Conservation (phyloP, 2,888 invertebrate species). For the Morpho deidamia region DNA sequence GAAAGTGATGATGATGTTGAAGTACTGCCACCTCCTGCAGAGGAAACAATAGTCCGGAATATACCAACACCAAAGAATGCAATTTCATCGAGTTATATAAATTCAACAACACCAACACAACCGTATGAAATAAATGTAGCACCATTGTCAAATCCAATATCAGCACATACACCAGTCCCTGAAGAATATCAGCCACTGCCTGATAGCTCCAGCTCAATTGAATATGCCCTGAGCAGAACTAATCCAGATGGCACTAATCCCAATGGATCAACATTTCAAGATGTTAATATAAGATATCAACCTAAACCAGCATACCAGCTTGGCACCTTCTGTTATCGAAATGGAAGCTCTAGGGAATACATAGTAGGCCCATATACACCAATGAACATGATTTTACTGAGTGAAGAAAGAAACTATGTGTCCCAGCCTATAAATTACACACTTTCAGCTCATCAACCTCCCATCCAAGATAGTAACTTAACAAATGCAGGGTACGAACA, state of each 20-base stretch:
- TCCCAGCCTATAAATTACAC: constrained; percentile 46
- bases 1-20: constrained; percentile 81
- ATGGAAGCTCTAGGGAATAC: constrained; percentile 43
- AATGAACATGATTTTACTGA: constrained; percentile 48
- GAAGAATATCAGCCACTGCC: constrained; percentile 71
- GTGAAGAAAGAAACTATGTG: constrained; percentile 46
- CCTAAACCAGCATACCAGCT: constrained; percentile 49
- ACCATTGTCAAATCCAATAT: constrained; percentile 31
- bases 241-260: constrained; percentile 41
- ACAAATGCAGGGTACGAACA: constrained; percentile 37
- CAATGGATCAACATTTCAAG: constrained; percentile 39
- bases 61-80: constrained; percentile 39
- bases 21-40: constrained; percentile 48
- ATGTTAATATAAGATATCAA: constrained; percentile 61
- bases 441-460: constrained; percentile 34
- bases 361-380: constrained; percentile 41
- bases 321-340: constrained; percentile 51
- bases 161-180: constrained; percentile 64
- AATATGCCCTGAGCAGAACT: constrained; percentile 42
- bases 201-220: constrained; percentile 63
- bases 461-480: constrained; percentile 30
- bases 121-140: constrained; percentile 49
- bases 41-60: constrained; percentile 35
- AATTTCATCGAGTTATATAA: constrained; percentile 55
- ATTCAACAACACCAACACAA: constrained; percentile 54